Evolutionary conservation across 2,888 invertebrate species (phyloP).

Genomic region (Operophtera brumata): DNA sequence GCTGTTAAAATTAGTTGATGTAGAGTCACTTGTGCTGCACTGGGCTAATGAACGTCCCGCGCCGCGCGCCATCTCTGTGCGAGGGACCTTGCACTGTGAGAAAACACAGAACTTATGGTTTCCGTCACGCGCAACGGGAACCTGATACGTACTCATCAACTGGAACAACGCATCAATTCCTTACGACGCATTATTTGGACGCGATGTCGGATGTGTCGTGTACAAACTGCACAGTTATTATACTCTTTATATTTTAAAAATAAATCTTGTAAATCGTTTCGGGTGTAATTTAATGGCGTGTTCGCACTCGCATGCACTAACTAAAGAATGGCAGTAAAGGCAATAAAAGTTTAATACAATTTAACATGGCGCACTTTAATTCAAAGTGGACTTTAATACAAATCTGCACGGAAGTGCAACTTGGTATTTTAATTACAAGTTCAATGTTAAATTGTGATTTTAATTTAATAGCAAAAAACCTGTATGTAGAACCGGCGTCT

Average conservation of each 20-base stretch:
- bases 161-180: constrained; percentile 17
- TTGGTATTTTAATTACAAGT: constrained; percentile 53
- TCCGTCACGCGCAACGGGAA: constrained; percentile 23
- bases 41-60: constrained; percentile 28
- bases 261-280: constrained; percentile 74
- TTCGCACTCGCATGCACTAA: constrained; percentile 62
- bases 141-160: constrained; percentile 27
- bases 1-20: constrained; percentile 61
- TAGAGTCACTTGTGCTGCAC: constrained; percentile 35
- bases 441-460: constrained; percentile 37
- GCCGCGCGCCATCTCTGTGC: constrained; percentile 2
- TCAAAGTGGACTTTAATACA: constrained; percentile 45
- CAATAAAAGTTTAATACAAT: constrained; percentile 71
- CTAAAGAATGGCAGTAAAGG: constrained; percentile 63
- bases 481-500: constrained; percentile 25
- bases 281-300: constrained; percentile 70
- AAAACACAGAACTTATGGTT: constrained; percentile 24
- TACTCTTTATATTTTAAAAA: constrained; percentile 57
- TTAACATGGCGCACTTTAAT: constrained; percentile 62
- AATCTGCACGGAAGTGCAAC: constrained; percentile 56
- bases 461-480: constrained; percentile 29
- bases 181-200: constrained; percentile 31
- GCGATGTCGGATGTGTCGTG: constrained; percentile 21
- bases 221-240: constrained; percentile 47
- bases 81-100: constrained; percentile 23